A percentile compares a stretch with the other conserved stretches of the same genome.
phyloP scores from a whole-genome alignment of 2,888 invertebrate species.

The Stictocephala bisonia region DNA sequence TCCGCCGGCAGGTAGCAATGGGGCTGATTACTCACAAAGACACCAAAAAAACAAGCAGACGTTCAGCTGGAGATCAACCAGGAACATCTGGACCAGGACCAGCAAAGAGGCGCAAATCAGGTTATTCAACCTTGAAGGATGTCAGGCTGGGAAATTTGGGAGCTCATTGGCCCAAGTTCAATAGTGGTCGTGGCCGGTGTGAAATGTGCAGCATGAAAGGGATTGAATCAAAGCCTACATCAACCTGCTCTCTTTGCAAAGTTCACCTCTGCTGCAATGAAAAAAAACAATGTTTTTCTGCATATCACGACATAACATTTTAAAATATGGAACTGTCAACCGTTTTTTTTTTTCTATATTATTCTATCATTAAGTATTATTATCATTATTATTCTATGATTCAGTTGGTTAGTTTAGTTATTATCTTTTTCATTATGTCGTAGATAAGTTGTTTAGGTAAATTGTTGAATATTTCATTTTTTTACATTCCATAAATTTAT shows the following conservation, averaged over 20 bases:
- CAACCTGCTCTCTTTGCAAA: background rate
- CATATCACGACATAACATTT: background rate
- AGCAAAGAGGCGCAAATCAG: constrained; percentile 8
- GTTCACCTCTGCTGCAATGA: no score
- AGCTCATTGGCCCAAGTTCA: background rate
- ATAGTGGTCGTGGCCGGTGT: background rate
- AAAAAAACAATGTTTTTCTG: background rate
- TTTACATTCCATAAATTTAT: constrained; percentile 3
- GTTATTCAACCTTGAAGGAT: constrained; percentile 6
- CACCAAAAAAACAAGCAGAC: constrained; percentile 5
- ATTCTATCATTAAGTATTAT: background rate
- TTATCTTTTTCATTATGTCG: background rate
- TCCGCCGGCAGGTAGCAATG: background rate
- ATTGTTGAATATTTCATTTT: no score
- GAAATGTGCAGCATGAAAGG: background rate
- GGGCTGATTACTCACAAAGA: background rate
- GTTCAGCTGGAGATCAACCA: background rate
- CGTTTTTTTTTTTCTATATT: no score
- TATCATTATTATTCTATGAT: background rate
- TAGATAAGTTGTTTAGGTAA: background rate
- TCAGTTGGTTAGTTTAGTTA: constrained; percentile 2
- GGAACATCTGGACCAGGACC: background rate
- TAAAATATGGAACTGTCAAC: no score
- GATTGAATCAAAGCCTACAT: background rate
- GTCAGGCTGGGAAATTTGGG: background rate